Evolutionary conservation across 2,888 invertebrate genomes (phyloP), one percentile per base, ranked within the genome.

Genomic region (Acanthosepion pharaonis): DNA sequence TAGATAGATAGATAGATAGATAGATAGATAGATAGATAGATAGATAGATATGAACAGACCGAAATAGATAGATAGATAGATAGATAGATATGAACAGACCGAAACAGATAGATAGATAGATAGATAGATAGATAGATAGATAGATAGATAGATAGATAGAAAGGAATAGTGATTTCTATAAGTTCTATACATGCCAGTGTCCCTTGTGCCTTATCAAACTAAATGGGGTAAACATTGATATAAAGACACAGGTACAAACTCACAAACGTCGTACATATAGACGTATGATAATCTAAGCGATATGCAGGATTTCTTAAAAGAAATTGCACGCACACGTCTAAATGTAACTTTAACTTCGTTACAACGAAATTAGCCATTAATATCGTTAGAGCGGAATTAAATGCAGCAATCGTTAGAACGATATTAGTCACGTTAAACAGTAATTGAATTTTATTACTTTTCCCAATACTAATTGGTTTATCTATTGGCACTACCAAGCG

Each of bases 391-490:
- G n/a, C n/a, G 15, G 78, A 78, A 78, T 78, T 33, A n/a, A 78
- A 33, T 15, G 23, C 20, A 23, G 59, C 59, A 59, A 59, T 59
- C 59, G 59, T 59, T 59, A 59, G n/a, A 33, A 78, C 78, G 15
- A n/a, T 78, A 78, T 78, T 78, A 78, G 78, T 78, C 78, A 78
- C 78, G 15, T 78, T 78, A 33, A 78, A 78, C 78, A n/a, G 18
- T 78, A 33, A 78, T 78, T 78, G 78, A 15, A 78, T n/a, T 78
- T 78, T n/a, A 78, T 78, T n/a, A 78, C n/a, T n/a, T 78, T n/a
- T 78, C n/a, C n/a, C 78, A 15, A n/a, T 78, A 78, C 78, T 78
- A 78, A 78, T 78, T 78, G n/a, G 78, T 78, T 78, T 78, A 78
- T 78, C n/a, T n/a, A n/a, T 78, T 5, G 78, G n/a, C n/a, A 78